Percentiles rank a stretch among this genome's conserved stretches.
Evolutionary conservation across 2,888 invertebrate genomes (phyloP).

Genomic region (Urechis unicinctus): DNA sequence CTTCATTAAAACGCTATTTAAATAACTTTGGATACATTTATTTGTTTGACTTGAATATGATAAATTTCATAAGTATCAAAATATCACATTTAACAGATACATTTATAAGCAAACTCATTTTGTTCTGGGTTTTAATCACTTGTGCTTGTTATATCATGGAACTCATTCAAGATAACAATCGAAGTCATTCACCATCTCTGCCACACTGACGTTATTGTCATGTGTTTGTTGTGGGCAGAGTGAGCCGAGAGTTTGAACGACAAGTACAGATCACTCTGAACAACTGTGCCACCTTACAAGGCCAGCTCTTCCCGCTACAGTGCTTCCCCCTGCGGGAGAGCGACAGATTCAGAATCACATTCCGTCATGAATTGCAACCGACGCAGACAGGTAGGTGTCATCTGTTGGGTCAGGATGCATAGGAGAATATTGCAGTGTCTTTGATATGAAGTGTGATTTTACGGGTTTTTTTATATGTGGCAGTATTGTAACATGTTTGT

Average conservation of each 20-base stretch:
- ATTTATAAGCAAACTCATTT: too few relatives aligned
- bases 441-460: neutral
- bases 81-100: too few relatives aligned
- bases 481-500: too few relatives aligned
- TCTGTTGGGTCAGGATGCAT: neutral
- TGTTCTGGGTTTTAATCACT: too few relatives aligned
- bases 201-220: too few relatives aligned
- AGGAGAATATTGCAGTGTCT: neutral
- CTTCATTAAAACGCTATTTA: too few relatives aligned
- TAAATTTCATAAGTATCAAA: too few relatives aligned
- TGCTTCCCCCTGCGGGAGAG: constrained; percentile 45
- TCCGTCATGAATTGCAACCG: constrained; percentile 39
- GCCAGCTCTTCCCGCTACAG: constrained; percentile 46
- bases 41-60: too few relatives aligned
- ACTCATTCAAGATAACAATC: too few relatives aligned
- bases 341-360: constrained; percentile 36
- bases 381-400: constrained; percentile 26
- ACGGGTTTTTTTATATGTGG: neutral
- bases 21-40: too few relatives aligned
- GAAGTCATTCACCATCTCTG: too few relatives aligned
- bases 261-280: constrained; percentile 41
- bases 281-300: constrained; percentile 39
- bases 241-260: constrained; percentile 40
- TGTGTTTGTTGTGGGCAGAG: constrained; percentile 23
- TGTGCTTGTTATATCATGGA: too few relatives aligned